Percentiles rank a stretch among this genome's conserved stretches.
Evolutionary conservation across 1,140 invertebrate species (phyloP).

Genomic region (Philopotamus ludificatus): DNA sequence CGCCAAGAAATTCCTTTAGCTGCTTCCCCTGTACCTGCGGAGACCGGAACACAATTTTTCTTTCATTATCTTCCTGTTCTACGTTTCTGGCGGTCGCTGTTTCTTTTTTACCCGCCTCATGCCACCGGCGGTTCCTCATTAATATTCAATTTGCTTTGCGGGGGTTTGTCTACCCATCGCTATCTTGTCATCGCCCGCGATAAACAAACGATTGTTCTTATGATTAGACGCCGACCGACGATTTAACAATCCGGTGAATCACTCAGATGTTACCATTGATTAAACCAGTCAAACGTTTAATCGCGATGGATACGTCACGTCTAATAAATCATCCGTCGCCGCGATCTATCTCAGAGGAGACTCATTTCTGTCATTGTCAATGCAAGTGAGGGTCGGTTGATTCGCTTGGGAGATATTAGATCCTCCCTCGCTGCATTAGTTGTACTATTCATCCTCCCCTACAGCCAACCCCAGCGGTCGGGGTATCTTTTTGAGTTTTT

Average conservation of each 20-base stretch:
- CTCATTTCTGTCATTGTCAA: too few species aligned
- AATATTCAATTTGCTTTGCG: slow-evolving; percentile 26
- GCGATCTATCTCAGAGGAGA: too few species aligned
- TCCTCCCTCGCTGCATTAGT: not conserved
- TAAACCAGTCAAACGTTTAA: too few species aligned
- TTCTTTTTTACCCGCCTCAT: slow-evolving; percentile 7
- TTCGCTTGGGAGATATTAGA: slow-evolving; percentile 11
- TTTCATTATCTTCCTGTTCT: slow-evolving; percentile 23
- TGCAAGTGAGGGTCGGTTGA: not conserved
- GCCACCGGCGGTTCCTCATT: slow-evolving; percentile 19
- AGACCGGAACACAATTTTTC: slow-evolving; percentile 28
- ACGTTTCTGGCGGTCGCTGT: slow-evolving; percentile 11
- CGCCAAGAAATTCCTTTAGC: slow-evolving; percentile 5
- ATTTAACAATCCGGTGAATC: too few species aligned
- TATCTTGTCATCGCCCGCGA: not conserved
- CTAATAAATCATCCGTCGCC: too few species aligned
- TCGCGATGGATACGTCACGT: slow-evolving; percentile 1
- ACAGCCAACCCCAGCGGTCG: not conserved
- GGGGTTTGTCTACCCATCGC: not conserved
- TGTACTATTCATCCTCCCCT: not conserved
- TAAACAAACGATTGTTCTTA: too few species aligned
- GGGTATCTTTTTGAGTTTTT: slow-evolving; percentile 27
- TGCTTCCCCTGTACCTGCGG: slow-evolving; percentile 8
- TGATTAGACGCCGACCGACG: too few species aligned
- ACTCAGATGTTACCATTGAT: too few species aligned